Conservation (phyloP, 2,888 invertebrate genomes). For the Epiperipatus broadwayi region DNA sequence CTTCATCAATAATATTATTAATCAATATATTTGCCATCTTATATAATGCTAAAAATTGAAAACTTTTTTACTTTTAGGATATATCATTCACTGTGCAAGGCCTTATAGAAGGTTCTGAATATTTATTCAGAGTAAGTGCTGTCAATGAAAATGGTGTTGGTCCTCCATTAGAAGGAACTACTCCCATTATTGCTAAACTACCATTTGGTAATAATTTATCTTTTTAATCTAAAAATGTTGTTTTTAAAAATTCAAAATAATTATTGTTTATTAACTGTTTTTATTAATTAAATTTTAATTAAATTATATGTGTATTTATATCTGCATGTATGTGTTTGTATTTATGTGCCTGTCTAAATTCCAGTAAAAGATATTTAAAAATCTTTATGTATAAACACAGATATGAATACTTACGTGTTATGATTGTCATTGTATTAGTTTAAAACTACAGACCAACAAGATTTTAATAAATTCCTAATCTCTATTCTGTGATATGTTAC, state of each 20-base stretch:
- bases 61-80: conserved; percentile 35
- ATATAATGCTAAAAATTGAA: not conserved
- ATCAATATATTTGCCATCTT: not conserved
- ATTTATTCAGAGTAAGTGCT: conserved; percentile 88
- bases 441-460: too few relatives aligned
- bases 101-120: conserved; percentile 85
- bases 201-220: conserved; percentile 40
- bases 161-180: conserved; percentile 56
- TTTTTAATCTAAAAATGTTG: conserved; percentile 4
- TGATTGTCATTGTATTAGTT: too few relatives aligned
- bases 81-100: conserved; percentile 76
- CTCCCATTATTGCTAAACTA: conserved; percentile 70
- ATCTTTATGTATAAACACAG: too few relatives aligned
- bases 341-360: too few relatives aligned
- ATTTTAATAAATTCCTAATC: too few relatives aligned
- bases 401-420: too few relatives aligned
- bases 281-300: too few relatives aligned
- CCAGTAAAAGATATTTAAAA: too few relatives aligned
- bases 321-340: too few relatives aligned
- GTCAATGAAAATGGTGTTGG: conserved; percentile 85
- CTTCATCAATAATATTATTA: too few relatives aligned
- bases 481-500: too few relatives aligned
- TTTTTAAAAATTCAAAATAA: too few relatives aligned
- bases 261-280: not conserved
- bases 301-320: not conserved